Evolutionary conservation across 2,797 vertebrate genomes (phyloP).

Genomic region (Fratercula arctica): DNA sequence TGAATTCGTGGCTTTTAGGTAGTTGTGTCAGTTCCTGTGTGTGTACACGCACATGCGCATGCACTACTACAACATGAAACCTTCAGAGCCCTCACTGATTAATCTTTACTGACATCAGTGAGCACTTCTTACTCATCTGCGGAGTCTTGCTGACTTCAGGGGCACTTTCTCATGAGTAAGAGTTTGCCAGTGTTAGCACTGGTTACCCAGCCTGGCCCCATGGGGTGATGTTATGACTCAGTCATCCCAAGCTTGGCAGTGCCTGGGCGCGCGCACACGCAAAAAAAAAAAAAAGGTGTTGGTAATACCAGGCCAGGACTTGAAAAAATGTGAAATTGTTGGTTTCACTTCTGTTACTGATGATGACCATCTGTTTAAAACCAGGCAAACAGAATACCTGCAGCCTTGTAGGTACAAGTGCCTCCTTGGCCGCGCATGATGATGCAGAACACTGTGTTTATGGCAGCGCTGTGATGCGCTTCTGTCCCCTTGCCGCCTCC

Average conservation of each 20-base stretch:
- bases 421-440: rapidly evolving
- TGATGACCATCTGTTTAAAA: neutral
- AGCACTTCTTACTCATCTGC: slow-evolving; percentile 30
- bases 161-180: neutral
- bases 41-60: neutral
- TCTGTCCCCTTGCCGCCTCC: neutral
- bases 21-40: neutral
- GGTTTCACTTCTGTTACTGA: neutral
- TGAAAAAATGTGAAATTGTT: neutral
- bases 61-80: neutral
- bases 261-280: neutral
- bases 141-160: neutral
- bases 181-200: neutral
- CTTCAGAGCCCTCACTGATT: neutral
- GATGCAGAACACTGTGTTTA: neutral
- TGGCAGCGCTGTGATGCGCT: rapidly evolving
- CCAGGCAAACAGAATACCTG: neutral
- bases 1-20: neutral
- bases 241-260: neutral
- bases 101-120: slow-evolving; percentile 37
- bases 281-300: neutral
- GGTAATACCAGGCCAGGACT: neutral
- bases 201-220: neutral
- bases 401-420: neutral
- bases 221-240: neutral